Evolutionary conservation across 2,888 invertebrate genomes (phyloP).

Genomic region (Caenorhabditis afra): DNA sequence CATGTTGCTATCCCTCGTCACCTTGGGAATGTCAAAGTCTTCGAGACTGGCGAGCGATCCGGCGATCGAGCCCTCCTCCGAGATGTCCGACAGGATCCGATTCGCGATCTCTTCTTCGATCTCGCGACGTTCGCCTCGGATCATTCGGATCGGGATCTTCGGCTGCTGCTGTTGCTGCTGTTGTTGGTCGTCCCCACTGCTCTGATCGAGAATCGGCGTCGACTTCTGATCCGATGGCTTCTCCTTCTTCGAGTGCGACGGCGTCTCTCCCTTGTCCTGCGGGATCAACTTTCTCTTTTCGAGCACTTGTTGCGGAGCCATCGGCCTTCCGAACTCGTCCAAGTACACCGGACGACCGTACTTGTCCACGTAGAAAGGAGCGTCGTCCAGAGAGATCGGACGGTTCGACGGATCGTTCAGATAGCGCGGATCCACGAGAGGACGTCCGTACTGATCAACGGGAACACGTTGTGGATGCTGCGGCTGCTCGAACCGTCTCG

Average conservation of each 20-base stretch:
- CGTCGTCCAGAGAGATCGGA: slow-evolving; percentile 51
- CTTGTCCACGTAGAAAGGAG: slow-evolving; percentile 49
- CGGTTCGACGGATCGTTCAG: slow-evolving; percentile 64
- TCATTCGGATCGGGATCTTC: slow-evolving; percentile 74
- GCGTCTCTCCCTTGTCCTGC: slow-evolving; percentile 72
- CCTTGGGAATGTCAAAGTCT: slow-evolving; percentile 71
- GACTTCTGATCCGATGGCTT: slow-evolving; percentile 12
- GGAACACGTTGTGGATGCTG: slow-evolving; percentile 56
- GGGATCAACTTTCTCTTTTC: slow-evolving; percentile 68
- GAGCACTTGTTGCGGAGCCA: slow-evolving; percentile 39
- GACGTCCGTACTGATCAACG: slow-evolving; percentile 67
- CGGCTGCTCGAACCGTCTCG: slow-evolving; percentile 62
- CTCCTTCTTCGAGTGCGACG: slow-evolving; percentile 59
- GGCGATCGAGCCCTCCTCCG: slow-evolving; percentile 79
- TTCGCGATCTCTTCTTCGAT: slow-evolving; percentile 81
- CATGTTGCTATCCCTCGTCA: slow-evolving; percentile 26
- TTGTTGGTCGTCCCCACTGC: background rate
- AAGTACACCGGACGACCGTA: slow-evolving; percentile 49
- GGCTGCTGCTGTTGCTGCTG: slow-evolving; percentile 9
- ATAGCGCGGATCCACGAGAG: slow-evolving; percentile 60
- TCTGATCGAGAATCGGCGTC: slow-evolving; percentile 32
- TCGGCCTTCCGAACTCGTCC: slow-evolving; percentile 46
- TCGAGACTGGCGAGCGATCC: slow-evolving; percentile 75
- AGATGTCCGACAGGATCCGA: slow-evolving; percentile 80
- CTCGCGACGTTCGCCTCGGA: slow-evolving; percentile 76